Base-by-base conservation (phyloP, 2,888 invertebrate genomes). In the Tuta absoluta region DNA sequence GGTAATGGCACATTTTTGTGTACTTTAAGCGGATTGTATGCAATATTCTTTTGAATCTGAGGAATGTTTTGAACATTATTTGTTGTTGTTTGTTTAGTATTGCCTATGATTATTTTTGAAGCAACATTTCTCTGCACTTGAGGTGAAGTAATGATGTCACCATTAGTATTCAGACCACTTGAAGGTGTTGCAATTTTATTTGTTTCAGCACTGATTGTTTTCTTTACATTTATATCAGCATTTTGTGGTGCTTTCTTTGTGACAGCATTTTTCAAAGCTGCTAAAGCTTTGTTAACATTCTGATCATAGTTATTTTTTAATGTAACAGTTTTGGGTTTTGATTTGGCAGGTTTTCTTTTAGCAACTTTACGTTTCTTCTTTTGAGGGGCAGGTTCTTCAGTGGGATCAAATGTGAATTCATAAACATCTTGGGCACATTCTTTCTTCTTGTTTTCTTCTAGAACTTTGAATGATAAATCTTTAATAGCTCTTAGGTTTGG, bases 401-500 rank as follows among this genome's bases (percentile, higher is more conserved):
- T 77, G 0, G 92, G 91, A 68, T 92, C 89, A 80, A 77, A 92
- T 19, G 91, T 91, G 63, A 92, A 92, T 70, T 92, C 92, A 73
- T 92, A 92, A 2, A 91, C 74, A 75, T 91, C 90, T 64, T 81
- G 66, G 57, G 75, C 74, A 65, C 72, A 72, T 66, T 80, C 74
- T 61, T 78, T 78, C 14, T 0, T 72, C 48, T 71, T 77, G 65
- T 78, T 82, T 2, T 83, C 78, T 62, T 85, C 85, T 62, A 87
- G 75, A 17, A 88, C 70, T 75, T 75, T 80, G 51, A 83, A 79
- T 49, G 87, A 87, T 4, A 71, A 68, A 66, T 76, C 81, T 28
- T 77, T 70, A n/a, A 24, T 28, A 12, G 33, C 1, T 33, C 56
- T 17, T 17, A 24, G 10, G 72, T 45, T 21, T 73, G 23, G 49